Base-by-base conservation (phyloP, 2,888 invertebrate species). In the Reticulitermes lucifugus region DNA sequence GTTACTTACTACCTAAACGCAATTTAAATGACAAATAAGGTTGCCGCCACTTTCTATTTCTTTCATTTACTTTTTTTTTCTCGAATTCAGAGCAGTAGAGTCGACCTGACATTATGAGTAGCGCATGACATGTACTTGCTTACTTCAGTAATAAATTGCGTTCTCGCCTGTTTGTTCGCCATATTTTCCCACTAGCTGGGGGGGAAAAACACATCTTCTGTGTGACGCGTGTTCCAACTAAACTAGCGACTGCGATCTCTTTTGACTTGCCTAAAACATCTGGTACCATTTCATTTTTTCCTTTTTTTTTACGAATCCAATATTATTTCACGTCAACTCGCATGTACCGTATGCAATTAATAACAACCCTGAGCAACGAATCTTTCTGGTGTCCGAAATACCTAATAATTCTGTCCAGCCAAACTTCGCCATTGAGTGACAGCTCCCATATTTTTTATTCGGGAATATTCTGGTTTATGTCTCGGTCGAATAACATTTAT, bases 121-220 rank as follows among this genome's bases (percentile, higher is more conserved):
- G 21, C 18, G 59, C 60, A 59, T 59, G 59, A 35, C 80, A 35
- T 55, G 22, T 80, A 22, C 60, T 80, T 35, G 80, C 80, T 60
- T 22, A 59, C 59, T 60, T 35, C 73, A 51, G 46, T 85, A 70
- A 83, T 65, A 85, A 85, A 83, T 85, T 77, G 75, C 85, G 51
- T 43, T 83, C 65, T 85, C 85, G 85, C 85, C 85, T 85, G 85
- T 79, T 83, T 25, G 18, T n/a, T 79, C 29, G 22, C 43, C 77
- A 85, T 85, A 79, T 83, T 83, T 82, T 79, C 59, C 60, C 29
- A 25, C 59, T 22, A 60, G 35, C 55, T 60, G 35, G 25, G 65
- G 65, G 65, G n/a, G 25, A 71, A 71, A 73, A 73, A 73, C 73
- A 73, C 73, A 73, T 73, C 73, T 73, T 73, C 73, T 29, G 41